Conservation (phyloP, 1,140 invertebrate species). For the Heliconius hewitsoni region DNA sequence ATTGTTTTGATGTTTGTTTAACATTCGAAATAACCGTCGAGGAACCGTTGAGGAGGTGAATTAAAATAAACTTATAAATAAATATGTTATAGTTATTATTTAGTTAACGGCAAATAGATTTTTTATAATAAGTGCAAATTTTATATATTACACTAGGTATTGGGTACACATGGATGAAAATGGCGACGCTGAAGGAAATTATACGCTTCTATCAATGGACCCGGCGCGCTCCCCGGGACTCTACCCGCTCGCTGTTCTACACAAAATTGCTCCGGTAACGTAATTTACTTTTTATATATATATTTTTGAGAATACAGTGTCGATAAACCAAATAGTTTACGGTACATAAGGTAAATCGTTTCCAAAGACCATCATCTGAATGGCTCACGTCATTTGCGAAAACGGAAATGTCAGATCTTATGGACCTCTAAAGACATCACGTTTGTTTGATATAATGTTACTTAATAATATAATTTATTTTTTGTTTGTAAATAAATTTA, state of each 20-base stretch:
- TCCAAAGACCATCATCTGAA: slow-evolving; percentile 23
- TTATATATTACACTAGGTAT: slow-evolving; percentile 83
- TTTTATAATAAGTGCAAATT: not conserved
- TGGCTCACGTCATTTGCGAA: slow-evolving; percentile 19
- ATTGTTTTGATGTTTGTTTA: slow-evolving; percentile 10
- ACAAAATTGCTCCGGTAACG: slow-evolving; percentile 65
- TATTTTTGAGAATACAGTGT: no score
- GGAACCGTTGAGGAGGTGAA: not conserved
- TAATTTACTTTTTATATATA: slow-evolving; percentile 26
- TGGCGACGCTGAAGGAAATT: slow-evolving; percentile 97
- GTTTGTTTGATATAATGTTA: slow-evolving; percentile 23
- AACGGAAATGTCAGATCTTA: slow-evolving; percentile 23
- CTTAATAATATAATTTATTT: not conserved
- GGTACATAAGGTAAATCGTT: slow-evolving; percentile 23
- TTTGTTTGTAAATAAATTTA: not conserved
- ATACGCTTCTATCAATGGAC: slow-evolving; percentile 90
- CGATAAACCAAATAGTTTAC: slow-evolving; percentile 13
- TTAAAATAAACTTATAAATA: no score
- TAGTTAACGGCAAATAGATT: no score
- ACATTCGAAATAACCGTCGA: not conserved
- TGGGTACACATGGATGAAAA: slow-evolving; percentile 96
- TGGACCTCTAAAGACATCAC: slow-evolving; percentile 27
- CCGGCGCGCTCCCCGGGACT: slow-evolving; percentile 84
- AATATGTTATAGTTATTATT: no score
- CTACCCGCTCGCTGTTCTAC: slow-evolving; percentile 79